Conservation (phyloP, 2,797 vertebrate species). For the Rousettus madagascariensis region DNA sequence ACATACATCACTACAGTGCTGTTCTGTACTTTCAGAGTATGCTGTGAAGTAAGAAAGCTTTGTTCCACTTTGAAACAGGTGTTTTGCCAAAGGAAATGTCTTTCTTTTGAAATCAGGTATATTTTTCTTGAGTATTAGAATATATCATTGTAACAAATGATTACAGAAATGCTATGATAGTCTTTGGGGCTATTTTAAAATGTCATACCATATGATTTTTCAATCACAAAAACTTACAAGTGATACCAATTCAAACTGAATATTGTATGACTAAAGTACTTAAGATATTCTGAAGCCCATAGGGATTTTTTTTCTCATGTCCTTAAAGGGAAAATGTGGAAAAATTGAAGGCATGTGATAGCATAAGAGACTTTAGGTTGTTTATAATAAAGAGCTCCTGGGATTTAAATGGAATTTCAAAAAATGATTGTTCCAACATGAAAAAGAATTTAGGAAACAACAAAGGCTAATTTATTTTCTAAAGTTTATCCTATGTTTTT, state of each 20-base stretch:
- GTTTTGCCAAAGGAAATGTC: slow-evolving; percentile 45
- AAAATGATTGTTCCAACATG: slow-evolving; percentile 20
- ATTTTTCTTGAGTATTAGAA: slow-evolving; percentile 46
- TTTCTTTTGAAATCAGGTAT: slow-evolving; percentile 57
- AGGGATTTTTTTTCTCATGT: slow-evolving; percentile 25
- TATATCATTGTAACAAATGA: slow-evolving; percentile 49
- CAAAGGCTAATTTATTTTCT: slow-evolving; percentile 52
- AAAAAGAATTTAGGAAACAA: slow-evolving; percentile 55
- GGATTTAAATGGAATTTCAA: slow-evolving; percentile 63
- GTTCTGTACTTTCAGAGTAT: not conserved
- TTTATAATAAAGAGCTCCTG: slow-evolving; percentile 66
- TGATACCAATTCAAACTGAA: slow-evolving; percentile 65
- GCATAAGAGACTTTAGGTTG: not conserved
- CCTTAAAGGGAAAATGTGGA: slow-evolving; percentile 61
- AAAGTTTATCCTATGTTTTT: slow-evolving; percentile 38
- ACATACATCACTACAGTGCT: not conserved
- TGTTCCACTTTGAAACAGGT: slow-evolving; percentile 23
- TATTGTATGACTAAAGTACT: slow-evolving; percentile 62
- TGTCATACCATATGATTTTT: slow-evolving; percentile 62
- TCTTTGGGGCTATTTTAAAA: slow-evolving; percentile 65
- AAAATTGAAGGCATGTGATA: slow-evolving; percentile 62
- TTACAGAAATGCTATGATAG: slow-evolving; percentile 58
- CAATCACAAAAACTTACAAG: slow-evolving; percentile 65
- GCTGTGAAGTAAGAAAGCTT: not conserved
- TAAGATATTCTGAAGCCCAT: slow-evolving; percentile 54